These are phyloP conservation scores for Autographa pulchrina DNA, from an alignment of 2,888 invertebrate genomes.

Conservation along the genomic window DNA sequence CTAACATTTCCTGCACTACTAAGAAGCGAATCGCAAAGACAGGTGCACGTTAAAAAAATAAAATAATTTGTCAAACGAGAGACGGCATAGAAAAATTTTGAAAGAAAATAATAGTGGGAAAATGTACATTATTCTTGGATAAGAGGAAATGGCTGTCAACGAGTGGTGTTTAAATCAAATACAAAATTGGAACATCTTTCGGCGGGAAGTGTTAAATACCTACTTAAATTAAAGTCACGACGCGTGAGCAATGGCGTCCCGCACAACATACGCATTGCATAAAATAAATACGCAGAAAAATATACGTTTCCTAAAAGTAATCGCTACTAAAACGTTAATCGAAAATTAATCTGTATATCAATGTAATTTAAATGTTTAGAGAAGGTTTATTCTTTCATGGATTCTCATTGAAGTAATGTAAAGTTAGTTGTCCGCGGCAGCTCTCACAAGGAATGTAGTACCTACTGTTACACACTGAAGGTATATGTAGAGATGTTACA, in stretches of 20 bases:
- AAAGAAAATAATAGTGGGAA: conserved; percentile 74
- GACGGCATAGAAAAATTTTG: conserved; percentile 65
- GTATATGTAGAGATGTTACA: conserved; percentile 21
- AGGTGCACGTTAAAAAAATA: conserved; percentile 51
- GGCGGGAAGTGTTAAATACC: conserved; percentile 83
- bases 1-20: conserved; percentile 13
- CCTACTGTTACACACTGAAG: not conserved
- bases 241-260: conserved; percentile 71
- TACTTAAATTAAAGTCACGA: conserved; percentile 74
- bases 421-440: no score
- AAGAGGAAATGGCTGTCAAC: conserved; percentile 86
- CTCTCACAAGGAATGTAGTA: not conserved
- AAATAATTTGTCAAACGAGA: conserved; percentile 73
- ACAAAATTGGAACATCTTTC: conserved; percentile 88
- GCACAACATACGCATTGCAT: conserved; percentile 69
- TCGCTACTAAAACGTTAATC: not conserved
- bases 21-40: conserved; percentile 42
- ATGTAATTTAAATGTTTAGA: not conserved
- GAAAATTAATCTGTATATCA: not conserved
- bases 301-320: not conserved
- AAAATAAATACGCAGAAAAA: not conserved
- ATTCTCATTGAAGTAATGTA: not conserved
- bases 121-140: conserved; percentile 75
- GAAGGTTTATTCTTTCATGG: not conserved
- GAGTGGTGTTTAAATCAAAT: conserved; percentile 84